Evolutionary conservation across 2,113 vertebrate species (phyloP), one percentile per base, ranked within the genome.

Genomic region (Leucopternis melanops): DNA sequence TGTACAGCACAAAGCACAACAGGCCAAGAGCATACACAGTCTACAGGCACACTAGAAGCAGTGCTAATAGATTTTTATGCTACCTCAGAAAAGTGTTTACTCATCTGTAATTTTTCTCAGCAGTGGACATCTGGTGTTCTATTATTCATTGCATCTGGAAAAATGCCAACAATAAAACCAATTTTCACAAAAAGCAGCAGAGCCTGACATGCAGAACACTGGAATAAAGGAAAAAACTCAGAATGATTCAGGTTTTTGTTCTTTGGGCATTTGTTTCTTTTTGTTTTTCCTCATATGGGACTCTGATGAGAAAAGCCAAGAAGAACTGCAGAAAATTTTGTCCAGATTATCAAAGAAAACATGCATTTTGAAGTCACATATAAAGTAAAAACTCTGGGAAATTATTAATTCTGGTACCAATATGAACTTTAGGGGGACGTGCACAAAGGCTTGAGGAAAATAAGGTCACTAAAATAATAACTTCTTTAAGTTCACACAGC

Each of bases 51-150:
- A 52, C n/a, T 59, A 89, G 31, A 49, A 85, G 36, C 66, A 89
- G 36, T 0, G 0, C 20, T 54, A 88, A 82, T 21, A 92, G 75
- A 71, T 78, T 95, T 95, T 92, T 82, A 70, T 77, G 84, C 81
- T 94, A 95, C 92, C 89, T 91, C 63, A 74, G 70, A 10, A 77
- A 70, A 97, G 81, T 69, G 81, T 96, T 95, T 95, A 92, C 84
- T 92, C 86, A 91, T 96, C 89, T 94, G 91, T 69, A 88, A 77
- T 95, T 94, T 80, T 82, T 87, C 78, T 95, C 79, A 4, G 78
- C 67, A 86, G 87, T 73, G 89, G 94, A 95, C 95, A 97, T 91
- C 91, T 97, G 95, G 81, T 94, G 70, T 62, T 96, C 88, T 92
- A 88, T 94, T 94, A 94, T 95, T 93, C 94, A 92, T 45, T 77